Base-by-base conservation (phyloP, 2,113 vertebrate species). In the Orcinus orca region DNA sequence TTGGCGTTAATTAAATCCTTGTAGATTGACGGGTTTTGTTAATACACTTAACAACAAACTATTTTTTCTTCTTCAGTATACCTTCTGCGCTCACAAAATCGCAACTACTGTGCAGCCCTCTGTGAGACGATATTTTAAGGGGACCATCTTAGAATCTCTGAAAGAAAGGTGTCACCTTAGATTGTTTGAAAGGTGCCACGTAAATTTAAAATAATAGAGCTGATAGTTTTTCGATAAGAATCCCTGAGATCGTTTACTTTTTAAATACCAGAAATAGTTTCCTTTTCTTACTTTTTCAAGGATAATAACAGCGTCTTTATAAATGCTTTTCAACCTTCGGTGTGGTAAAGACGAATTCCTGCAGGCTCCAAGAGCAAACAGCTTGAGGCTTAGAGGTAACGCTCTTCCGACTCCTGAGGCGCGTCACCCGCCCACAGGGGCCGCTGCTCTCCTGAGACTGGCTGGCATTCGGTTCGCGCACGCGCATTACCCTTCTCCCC, bases 321-420 rank as follows among this genome's bases (percentile, higher is more conserved):
- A 93, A 90, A 58, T 23, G 29, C 26, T n/a, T 96, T 89, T 33
- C 76, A 44, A 38, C 76, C 33, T 63, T 73, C 1, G 0, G 7
- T 4, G 14, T 36, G 36, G 53, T 5, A 13, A 65, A 86, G 25
- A 7, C 1, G 1, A 38, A 73, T 23, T 50, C 31, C 50, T 14
- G 41, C 10, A 3, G 18, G 7, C 9, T 21, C 12, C 5, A 25
- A 15, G 15, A 55, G 10, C 21, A 38, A 47, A 63, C 29, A 0
- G 3, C n/a, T 58, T 7, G 2, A 14, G 33, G 20, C 33, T 36
- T 4, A 0, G 4, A 0, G 0, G 6, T 1, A 20, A 20, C 26
- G 0, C 1, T 2, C 6, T 2, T 38, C 5, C 4, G 25, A 1
- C 17, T 7, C 36, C n/a, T 1, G 0, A 4, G 1, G 13, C 6